Base-by-base conservation (phyloP, 2,113 vertebrate species). In the Oreochromis aureus region DNA sequence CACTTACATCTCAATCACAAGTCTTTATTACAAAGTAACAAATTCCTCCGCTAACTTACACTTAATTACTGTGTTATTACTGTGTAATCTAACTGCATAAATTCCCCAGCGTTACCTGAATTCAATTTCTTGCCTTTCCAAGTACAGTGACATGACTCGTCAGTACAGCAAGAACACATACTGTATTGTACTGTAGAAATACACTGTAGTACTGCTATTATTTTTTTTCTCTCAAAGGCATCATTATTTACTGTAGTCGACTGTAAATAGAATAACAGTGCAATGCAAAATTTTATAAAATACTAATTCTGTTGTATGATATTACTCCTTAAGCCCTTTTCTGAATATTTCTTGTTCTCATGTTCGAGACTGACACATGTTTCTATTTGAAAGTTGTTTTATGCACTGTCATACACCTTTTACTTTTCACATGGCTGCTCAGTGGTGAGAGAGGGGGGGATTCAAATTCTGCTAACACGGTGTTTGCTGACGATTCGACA, bases 361-460 rank as follows among this genome's bases (percentile, higher is more conserved):
- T 48, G 24, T 48, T 76, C 30, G 44, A 12, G 24, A 76, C 71
- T 48, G 24, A 48, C 39, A 48, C 22, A 24, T 18, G 69, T 51
- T 78, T 53, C 46, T 78, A 9, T 78, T 53, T 78, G 10, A 53
- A 78, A 32, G 46, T 34, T 12, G 73, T 78, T 78, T 32, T 78
- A 34, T 8, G 48, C 46, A 34, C 73, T 53, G 27, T 19, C 27
- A 78, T 78, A 19, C 10, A 53, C 73, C 73, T 78, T 46, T 51
- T 86, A 9, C 41, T n/a, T 58, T 18, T 80, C 12, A 55, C 46
- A 48, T 63, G 53, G 27, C 48, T 48, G 48, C 44, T n/a, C 11
- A 27, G 41, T 87, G 24, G 48, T 44, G 41, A 83, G 24, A 46
- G 48, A 44, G n/a, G 39, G 6, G 3, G 41, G 7, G 51, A 59